Evolutionary conservation across 2,888 invertebrate species (phyloP), one percentile per base, ranked within the genome.

Genomic region (Dichetophora obliterata): DNA sequence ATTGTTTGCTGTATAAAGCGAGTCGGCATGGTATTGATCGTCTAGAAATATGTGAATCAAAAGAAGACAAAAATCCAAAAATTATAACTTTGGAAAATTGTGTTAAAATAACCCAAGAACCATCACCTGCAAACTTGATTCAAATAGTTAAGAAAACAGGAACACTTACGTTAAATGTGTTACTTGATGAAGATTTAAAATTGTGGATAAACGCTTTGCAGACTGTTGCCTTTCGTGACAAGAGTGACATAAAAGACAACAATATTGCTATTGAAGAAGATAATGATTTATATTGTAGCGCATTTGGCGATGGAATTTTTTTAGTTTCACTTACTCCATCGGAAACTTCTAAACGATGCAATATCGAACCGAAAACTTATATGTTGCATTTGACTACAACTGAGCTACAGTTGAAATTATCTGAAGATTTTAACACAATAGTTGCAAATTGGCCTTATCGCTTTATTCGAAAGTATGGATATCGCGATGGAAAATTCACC

Each of bases 61-160:
- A 94, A 88, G 95, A 95, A 81, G 95, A 95, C 85, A 89, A 91
- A 78, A 92, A 93, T 84, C 92, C 94, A 48, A 93, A 93, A 86
- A 95, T 96, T 78, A 93, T 96, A 79, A 95, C 96, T 0, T 91
- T 96, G 74, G 95, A 96, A 90, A 95, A 96, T 87, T 96, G 96
- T 88, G 93, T 96, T 59, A 96, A 96, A 91, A 95, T 96, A 85
- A 92, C 93, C 80, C 92, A 93, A 87, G 89, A 90, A 86, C 91
- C 91, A 86, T 90, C 91, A 88, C 92, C 86, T 77, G 91, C 91
- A 75, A 93, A 92, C 84, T 91, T 92, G 81, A 92, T 92, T 79
- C 88, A 88, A 81, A 93, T 96, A 84, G 92, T 95, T 77, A 95
- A 95, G 81, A 95, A 95, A 90, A 92, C 93, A 78, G 93, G 92